These are phyloP conservation scores for Pollenia angustigena DNA, from an alignment of 2,888 invertebrate species.

Conservation along the genomic window DNA sequence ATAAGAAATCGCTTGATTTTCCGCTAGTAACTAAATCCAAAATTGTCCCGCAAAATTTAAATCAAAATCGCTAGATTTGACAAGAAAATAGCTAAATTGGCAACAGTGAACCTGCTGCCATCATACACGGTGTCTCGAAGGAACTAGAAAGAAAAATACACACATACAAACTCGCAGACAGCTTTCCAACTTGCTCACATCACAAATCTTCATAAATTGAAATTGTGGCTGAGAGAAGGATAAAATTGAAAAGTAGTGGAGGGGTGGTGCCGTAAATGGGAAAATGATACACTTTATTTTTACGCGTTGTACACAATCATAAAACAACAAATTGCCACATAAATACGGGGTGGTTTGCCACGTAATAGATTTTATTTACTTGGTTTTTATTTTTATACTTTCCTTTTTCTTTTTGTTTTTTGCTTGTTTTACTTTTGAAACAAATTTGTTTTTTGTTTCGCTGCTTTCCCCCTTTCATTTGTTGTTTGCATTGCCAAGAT, in stretches of 20 bases:
- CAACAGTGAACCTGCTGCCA: not conserved
- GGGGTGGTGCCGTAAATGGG: conserved; percentile 77
- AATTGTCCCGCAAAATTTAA: too few relatives aligned
- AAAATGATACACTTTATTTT: conserved; percentile 84
- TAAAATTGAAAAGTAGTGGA: not conserved
- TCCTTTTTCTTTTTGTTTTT: conserved; percentile 49
- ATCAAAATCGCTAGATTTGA: too few relatives aligned
- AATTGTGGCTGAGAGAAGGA: conserved; percentile 67
- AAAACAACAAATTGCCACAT: conserved; percentile 84
- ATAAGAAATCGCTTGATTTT: too few relatives aligned
- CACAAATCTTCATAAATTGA: conserved; percentile 82
- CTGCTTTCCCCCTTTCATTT: conserved; percentile 34
- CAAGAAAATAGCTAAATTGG: too few relatives aligned
- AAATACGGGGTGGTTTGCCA: conserved; percentile 84
- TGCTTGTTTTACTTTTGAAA: conserved; percentile 42
- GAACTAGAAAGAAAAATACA: conserved; percentile 70
- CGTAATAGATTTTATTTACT: conserved; percentile 84
- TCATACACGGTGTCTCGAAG: conserved; percentile 10
- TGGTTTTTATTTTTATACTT: conserved; percentile 32
- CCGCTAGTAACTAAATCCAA: too few relatives aligned
- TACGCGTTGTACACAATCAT: conserved; percentile 81
- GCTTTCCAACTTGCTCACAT: conserved; percentile 52
- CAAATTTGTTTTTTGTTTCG: conserved; percentile 38
- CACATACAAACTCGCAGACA: conserved; percentile 71
- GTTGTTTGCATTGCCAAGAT: conserved; percentile 13